Evolutionary conservation across 2,888 invertebrate species (phyloP).

Genomic region (Ditula angustiorana): DNA sequence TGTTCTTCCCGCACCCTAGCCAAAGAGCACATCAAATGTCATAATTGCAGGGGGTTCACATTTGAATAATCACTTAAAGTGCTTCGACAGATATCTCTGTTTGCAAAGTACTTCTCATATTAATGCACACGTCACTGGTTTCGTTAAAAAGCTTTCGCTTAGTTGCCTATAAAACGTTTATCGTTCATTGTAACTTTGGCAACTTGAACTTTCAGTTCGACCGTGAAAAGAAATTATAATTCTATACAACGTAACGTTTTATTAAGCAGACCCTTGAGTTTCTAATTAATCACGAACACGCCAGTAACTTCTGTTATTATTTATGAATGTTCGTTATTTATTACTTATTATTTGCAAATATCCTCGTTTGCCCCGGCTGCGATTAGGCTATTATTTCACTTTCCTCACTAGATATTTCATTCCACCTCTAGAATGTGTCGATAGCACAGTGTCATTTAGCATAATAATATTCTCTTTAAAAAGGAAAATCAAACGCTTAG

Average conservation of each 20-base stretch:
- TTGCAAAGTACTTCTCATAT: conserved; percentile 26
- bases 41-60: conserved; percentile 65
- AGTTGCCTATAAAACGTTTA: conserved; percentile 1
- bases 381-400: neutral
- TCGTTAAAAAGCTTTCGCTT: conserved; percentile 8
- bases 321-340: conserved; percentile 22
- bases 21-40: conserved; percentile 74
- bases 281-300: conserved; percentile 27
- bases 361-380: conserved; percentile 1
- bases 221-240: conserved; percentile 7
- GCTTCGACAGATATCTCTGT: conserved; percentile 49
- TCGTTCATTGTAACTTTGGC: neutral
- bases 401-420: neutral
- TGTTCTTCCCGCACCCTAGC: conserved; percentile 56
- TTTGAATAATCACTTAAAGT: conserved; percentile 69
- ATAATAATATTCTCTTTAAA: neutral
- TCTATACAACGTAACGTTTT: neutral
- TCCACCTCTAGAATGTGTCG: neutral
- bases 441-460: neutral
- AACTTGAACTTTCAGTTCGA: neutral
- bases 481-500: conserved; percentile 1
- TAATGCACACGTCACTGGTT: conserved; percentile 32
- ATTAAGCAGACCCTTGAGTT: conserved; percentile 21
- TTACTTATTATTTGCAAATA: conserved; percentile 24
- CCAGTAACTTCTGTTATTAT: conserved; percentile 33